A percentile compares a stretch with the other conserved stretches of the same genome.
phyloP scores from a whole-genome alignment of 2,113 vertebrate genomes.

The Takifugu bimaculatus region DNA sequence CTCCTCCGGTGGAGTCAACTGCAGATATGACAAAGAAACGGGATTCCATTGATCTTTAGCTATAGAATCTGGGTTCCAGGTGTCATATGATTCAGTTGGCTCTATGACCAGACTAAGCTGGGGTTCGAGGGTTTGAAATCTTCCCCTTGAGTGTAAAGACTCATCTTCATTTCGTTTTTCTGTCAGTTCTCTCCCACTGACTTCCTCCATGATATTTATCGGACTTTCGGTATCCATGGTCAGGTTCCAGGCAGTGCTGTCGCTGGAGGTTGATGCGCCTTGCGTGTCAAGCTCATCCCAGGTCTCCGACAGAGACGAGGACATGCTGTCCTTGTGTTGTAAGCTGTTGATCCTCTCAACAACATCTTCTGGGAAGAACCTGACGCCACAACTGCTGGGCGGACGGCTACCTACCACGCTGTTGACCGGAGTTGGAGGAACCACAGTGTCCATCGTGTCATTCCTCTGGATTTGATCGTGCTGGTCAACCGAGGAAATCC shows the following conservation, averaged over 20 bases:
- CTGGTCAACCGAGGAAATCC: slow-evolving; percentile 39
- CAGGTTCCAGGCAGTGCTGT: slow-evolving; percentile 74
- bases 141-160: slow-evolving; percentile 15
- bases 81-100: slow-evolving; percentile 46
- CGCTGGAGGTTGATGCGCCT: slow-evolving; percentile 51
- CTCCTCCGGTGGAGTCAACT: slow-evolving; percentile 67
- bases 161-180: slow-evolving; percentile 28
- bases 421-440: slow-evolving; percentile 87
- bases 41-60: slow-evolving; percentile 53
- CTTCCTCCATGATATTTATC: slow-evolving; percentile 41
- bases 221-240: slow-evolving; percentile 61
- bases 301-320: slow-evolving; percentile 76
- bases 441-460: slow-evolving; percentile 73
- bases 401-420: slow-evolving; percentile 85
- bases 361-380: slow-evolving; percentile 81
- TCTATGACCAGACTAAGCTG: slow-evolving; percentile 66
- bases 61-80: slow-evolving; percentile 45
- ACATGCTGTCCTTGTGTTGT: slow-evolving; percentile 68
- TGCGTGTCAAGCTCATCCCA: slow-evolving; percentile 83
- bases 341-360: slow-evolving; percentile 78
- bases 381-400: slow-evolving; percentile 74
- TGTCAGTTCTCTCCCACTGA: slow-evolving; percentile 17
- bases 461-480: slow-evolving; percentile 49
- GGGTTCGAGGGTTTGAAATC: slow-evolving; percentile 47
- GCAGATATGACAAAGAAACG: slow-evolving; percentile 49